A percentile compares a stretch with the other conserved stretches of the same genome.
phyloP scores from a whole-genome alignment of 2,113 vertebrate species.

The Leucopsar rothschildi region DNA sequence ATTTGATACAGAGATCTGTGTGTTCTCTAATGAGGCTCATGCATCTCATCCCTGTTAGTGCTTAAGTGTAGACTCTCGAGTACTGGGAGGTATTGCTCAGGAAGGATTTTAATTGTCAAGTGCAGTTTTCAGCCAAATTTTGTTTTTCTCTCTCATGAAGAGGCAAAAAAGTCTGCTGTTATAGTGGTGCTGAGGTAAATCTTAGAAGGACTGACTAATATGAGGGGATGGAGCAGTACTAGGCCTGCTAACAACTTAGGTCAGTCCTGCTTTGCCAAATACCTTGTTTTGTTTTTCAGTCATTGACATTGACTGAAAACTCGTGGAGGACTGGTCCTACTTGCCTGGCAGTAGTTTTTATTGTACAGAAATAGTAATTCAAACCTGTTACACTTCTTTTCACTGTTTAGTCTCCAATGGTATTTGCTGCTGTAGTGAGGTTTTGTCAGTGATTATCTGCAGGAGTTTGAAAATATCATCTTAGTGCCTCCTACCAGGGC shows the following conservation, averaged over 20 bases:
- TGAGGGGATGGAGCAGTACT: neutral
- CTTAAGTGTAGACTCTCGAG: neutral
- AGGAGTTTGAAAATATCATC: neutral
- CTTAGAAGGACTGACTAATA: neutral
- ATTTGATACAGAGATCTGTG: neutral
- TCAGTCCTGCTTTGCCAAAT: neutral
- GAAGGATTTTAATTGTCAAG: neutral
- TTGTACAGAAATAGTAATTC: neutral
- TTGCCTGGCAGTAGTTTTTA: neutral
- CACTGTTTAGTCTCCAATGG: neutral
- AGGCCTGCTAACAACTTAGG: fast-evolving
- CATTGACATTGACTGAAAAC: neutral
- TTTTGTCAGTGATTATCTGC: neutral
- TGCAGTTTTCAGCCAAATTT: neutral
- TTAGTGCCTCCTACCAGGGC: neutral
- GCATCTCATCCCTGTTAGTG: neutral
- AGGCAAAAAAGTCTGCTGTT: neutral
- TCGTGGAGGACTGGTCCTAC: fast-evolving
- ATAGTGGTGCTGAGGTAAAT: neutral
- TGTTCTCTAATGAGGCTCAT: conserved; percentile 11
- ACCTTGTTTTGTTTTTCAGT: neutral
- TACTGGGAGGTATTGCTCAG: neutral
- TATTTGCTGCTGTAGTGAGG: fast-evolving
- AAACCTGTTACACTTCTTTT: neutral
- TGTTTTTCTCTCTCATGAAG: neutral